A percentile compares a stretch with the other conserved stretches of the same genome.
phyloP scores from a whole-genome alignment of 2,888 invertebrate species.

The Copidosoma aretas region DNA sequence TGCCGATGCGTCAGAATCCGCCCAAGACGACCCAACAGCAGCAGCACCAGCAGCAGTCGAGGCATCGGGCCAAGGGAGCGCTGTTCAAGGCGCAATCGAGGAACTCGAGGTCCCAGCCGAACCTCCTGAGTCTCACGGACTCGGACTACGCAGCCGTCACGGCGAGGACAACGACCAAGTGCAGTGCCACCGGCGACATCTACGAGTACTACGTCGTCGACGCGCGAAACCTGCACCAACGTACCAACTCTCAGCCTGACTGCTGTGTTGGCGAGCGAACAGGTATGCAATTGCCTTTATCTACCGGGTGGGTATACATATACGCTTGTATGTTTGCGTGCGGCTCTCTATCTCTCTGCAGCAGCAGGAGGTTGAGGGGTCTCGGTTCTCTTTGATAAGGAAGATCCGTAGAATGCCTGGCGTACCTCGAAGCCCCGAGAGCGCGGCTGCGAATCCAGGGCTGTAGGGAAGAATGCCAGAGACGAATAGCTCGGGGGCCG shows the following conservation, averaged over 20 bases:
- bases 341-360: too few relatives aligned
- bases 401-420: background rate
- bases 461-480: background rate
- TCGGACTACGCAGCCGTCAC: conserved; percentile 33
- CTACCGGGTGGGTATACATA: background rate
- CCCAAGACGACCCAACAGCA: conserved; percentile 44
- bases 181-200: conserved; percentile 37
- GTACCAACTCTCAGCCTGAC: conserved; percentile 57
- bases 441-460: background rate
- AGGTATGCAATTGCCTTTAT: conserved; percentile 22
- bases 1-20: conserved; percentile 38
- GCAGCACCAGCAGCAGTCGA: conserved; percentile 31
- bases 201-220: conserved; percentile 20
- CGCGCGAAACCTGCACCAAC: conserved; percentile 35
- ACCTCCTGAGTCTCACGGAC: conserved; percentile 49
- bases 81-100: conserved; percentile 56
- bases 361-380: background rate
- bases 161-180: background rate
- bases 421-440: background rate
- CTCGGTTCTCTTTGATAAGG: background rate
- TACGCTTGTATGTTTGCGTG: background rate
- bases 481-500: background rate
- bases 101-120: conserved; percentile 60
- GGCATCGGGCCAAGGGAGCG: conserved; percentile 48
- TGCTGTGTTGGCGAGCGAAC: conserved; percentile 18